Evolutionary conservation across 2,113 vertebrate genomes (phyloP), one percentile per base, ranked within the genome.

Genomic region (Thryonomys swinderianus): DNA sequence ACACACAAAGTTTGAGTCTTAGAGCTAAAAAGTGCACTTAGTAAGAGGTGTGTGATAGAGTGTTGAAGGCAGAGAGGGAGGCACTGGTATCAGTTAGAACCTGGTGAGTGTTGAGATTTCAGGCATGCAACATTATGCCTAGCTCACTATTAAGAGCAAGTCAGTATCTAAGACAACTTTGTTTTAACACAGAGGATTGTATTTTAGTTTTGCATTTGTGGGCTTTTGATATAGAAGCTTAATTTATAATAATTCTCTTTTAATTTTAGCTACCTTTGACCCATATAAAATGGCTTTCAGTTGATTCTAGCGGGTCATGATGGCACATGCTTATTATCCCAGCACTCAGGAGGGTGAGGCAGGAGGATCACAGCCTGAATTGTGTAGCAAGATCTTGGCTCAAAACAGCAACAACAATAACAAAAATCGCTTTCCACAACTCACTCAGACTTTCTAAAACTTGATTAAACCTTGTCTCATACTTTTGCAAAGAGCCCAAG

Each of bases 211-310:
- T 91, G 12, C 51, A 81, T 71, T 71, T 71, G 30, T 57, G 53
- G 69, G n/a, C 51, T 48, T 51, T 90, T 89, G 45, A 90, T 90
- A 53, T 90, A 66, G 79, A 78, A 64, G 34, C 51, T 66, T 79
- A 79, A 66, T 55, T 61, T 42, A 25, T 71, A 71, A 71, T 71
- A 57, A 57, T 57, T 57, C 55, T 20, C 69, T 37, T 21, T 71
- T 71, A 62, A 30, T 27, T 62, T 71, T 42, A 42, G 69, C 37
- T n/a, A 71, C 23, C 21, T 40, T 37, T 18, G 37, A 7, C 20
- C 40, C 37, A 71, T 21, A 69, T 71, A 71, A 71, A 23, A 71
- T 71, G 3, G 69, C 34, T 71, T 40, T 40, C 37, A 37, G 20
- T 8, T 21, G 18, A 71, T 40, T 42, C 2, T 57, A 18, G 55